Conservation (phyloP, 2,888 invertebrate genomes). For the Chrysomela aeneicollis region DNA sequence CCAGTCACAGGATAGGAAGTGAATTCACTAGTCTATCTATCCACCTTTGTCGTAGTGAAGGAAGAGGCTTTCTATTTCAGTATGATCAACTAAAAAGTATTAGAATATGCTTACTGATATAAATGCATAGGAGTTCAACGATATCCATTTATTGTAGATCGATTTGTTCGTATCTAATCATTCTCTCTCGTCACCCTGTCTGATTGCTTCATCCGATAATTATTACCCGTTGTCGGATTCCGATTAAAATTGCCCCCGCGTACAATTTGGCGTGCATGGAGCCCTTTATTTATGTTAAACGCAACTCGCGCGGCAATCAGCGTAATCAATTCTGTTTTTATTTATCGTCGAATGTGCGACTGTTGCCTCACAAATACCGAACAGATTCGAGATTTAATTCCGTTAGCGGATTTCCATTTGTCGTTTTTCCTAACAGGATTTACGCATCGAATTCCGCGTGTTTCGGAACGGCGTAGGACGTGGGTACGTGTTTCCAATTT, state of each 20-base stretch:
- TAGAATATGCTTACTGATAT: no score
- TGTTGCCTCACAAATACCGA: constrained; percentile 31
- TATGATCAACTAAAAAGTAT: no score
- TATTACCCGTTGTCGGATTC: constrained; percentile 48
- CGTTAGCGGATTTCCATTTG: constrained; percentile 20
- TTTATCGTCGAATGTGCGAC: constrained; percentile 53
- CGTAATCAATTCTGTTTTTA: constrained; percentile 62
- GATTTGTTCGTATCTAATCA: no score
- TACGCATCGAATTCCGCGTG: neutral
- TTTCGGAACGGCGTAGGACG: neutral
- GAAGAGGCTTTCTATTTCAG: no score
- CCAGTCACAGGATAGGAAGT: no score
- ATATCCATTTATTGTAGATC: no score
- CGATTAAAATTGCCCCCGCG: constrained; percentile 60
- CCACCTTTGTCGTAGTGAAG: no score
- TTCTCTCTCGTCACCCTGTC: constrained; percentile 11
- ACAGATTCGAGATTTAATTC: constrained; percentile 35
- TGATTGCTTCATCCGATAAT: constrained; percentile 41
- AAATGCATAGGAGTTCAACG: no score
- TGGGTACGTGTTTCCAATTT: neutral
- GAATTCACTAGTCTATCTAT: no score
- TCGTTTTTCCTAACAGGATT: neutral
- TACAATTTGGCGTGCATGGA: constrained; percentile 49
- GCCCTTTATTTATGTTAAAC: constrained; percentile 61
- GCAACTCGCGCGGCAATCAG: constrained; percentile 59